A percentile compares a stretch with the other conserved stretches of the same genome.
phyloP scores from a whole-genome alignment of 2,113 vertebrate species.

The Plectropomus leopardus region DNA sequence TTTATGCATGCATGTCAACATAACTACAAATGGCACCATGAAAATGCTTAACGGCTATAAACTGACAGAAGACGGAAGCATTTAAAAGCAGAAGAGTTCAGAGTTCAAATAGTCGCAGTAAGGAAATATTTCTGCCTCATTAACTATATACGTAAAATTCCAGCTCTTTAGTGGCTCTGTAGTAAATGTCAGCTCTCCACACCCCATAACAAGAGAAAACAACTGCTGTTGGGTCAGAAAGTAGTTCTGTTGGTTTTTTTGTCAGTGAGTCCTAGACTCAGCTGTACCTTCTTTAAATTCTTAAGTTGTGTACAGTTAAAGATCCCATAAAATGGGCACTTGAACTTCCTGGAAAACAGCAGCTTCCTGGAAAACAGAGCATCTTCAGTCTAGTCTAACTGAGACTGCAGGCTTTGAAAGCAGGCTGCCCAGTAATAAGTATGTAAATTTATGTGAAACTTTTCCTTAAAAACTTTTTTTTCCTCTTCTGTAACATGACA shows the following conservation, averaged over 20 bases:
- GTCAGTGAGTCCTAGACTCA: background rate
- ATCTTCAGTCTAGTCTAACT: background rate
- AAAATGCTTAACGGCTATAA: background rate
- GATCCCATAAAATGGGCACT: background rate
- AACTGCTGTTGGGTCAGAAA: background rate
- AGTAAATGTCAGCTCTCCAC: slow-evolving; percentile 3
- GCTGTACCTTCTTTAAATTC: slow-evolving; percentile 28
- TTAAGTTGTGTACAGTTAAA: no score
- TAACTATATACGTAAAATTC: background rate
- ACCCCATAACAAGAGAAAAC: background rate
- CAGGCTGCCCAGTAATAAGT: background rate
- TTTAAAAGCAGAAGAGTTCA: slow-evolving; percentile 28
- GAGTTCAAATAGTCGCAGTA: slow-evolving; percentile 5
- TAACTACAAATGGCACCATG: background rate
- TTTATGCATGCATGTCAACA: background rate
- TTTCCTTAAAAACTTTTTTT: background rate
- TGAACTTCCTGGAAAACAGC: background rate
- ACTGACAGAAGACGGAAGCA: background rate
- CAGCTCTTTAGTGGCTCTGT: background rate
- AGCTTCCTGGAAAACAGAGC: background rate
- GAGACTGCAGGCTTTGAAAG: background rate
- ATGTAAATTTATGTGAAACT: background rate
- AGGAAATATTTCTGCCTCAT: background rate
- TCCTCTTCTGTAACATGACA: background rate
- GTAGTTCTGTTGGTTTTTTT: slow-evolving; percentile 6